A percentile compares a stretch with the other conserved stretches of the same genome.
Conservation (phyloP, 2,888 invertebrate genomes). For the Philopedon plagiatum region DNA sequence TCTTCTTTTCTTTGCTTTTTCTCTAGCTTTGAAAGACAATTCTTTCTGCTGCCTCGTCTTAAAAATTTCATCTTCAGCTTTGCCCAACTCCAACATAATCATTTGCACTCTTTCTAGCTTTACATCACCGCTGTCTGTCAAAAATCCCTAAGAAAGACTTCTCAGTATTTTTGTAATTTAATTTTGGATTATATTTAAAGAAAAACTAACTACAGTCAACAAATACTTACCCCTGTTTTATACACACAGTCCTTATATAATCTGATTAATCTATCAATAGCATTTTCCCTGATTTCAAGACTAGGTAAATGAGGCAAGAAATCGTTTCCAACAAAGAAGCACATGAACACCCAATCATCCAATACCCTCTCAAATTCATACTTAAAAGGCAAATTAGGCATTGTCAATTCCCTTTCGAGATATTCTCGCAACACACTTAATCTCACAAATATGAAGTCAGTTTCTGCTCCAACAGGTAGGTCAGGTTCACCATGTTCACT, state of each 20-base stretch:
- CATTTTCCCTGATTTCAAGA: constrained; percentile 96
- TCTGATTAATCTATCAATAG: constrained; percentile 93
- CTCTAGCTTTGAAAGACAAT: constrained; percentile 82
- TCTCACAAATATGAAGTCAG: constrained; percentile 94
- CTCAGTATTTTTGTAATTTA: too few relatives aligned
- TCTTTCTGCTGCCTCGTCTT: constrained; percentile 91
- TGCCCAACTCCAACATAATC: constrained; percentile 94
- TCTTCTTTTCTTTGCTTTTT: constrained; percentile 79
- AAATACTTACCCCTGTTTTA: constrained; percentile 83
- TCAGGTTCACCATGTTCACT: constrained; percentile 70
- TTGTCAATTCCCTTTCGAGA: constrained; percentile 87
- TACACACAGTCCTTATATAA: constrained; percentile 96
- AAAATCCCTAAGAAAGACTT: constrained; percentile 80
- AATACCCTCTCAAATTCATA: constrained; percentile 96
- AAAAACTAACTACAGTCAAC: constrained; percentile 12
- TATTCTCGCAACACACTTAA: constrained; percentile 94
- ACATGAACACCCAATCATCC: constrained; percentile 99
- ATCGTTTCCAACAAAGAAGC: constrained; percentile 99
- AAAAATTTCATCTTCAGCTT: constrained; percentile 97
- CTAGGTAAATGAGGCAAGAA: constrained; percentile 98
- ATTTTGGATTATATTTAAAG: too few relatives aligned
- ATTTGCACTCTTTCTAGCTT: constrained; percentile 94
- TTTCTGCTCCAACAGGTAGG: constrained; percentile 78
- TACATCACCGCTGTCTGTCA: constrained; percentile 96
- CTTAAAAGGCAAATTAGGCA: constrained; percentile 93